Evolutionary conservation across 2,797 vertebrate species (phyloP), one percentile per base, ranked within the genome.

Genomic region (Discoglossus pictus): DNA sequence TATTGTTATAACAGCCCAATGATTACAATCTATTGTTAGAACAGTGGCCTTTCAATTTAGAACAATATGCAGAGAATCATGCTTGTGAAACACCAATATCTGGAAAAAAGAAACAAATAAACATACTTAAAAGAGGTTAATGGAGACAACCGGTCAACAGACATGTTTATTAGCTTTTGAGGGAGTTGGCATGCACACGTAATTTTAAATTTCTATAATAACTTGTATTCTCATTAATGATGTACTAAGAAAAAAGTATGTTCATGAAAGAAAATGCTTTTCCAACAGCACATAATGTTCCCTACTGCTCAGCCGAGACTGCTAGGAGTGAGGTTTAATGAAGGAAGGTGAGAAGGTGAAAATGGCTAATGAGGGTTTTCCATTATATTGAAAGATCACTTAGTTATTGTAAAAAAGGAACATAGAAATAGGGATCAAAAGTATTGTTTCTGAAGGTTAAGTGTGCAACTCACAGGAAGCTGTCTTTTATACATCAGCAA

Each of bases 271-370:
- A 42, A 55, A 43, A 38, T 8, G 24, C 6, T 62, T 43, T 47
- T 40, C 40, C 10, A 20, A 43, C 48, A 50, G 60, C 47, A n/a
- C 31, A 38, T 61, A 68, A 68, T 68, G 55, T 35, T 60, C 36
- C 55, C 24, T 55, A 12, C 51, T 56, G 51, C 43, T 61, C 42
- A 46, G 25, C 31, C 55, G 21, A 50, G 67, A 50, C 24, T 55
- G 20, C 20, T 44, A 62, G 59, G 59, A 55, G 59, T 62, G 51
- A 6, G 42, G 40, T 47, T 52, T 69, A 69, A 69, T 69, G 48
- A 69, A 61, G 35, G 13, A 69, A 55, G 67, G 59, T 56, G 59
- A 70, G 34, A 21, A 62, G 67, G 59, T 70, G 60, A 70, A 69
- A 38, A 44, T 56, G 51, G 43, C 51, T 63, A 70, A 70, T 63